Base-by-base conservation (phyloP, 2,888 invertebrate species). In the Lochmaea capreae region DNA sequence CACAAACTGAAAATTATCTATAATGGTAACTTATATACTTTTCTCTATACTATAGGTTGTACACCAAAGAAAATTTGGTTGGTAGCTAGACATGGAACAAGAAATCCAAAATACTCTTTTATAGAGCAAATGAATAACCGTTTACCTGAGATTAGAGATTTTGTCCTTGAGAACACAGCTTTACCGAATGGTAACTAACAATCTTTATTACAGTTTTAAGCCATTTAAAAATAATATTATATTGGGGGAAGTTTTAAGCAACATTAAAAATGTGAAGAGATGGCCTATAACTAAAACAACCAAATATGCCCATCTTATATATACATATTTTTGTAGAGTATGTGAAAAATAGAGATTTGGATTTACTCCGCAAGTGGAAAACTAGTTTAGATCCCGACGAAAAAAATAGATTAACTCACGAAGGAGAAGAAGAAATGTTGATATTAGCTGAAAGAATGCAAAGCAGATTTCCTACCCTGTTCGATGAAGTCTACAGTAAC, bases 391-490 rank as follows among this genome's bases (percentile, higher is more conserved):
- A 89, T 42, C 79, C 85, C 11, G 87, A 89, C 0, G 87, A 92
- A 74, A 89, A 90, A 61, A 93, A 92, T 83, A 87, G 87, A 78
- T 85, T 96, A 61, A 90, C 93, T 0, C 86, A 88, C n/a, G 95
- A 95, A 85, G 95, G 95, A 0, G 91, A 92, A 83, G 91, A 92
- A 83, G 95, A 96, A 87, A 90, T 95, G 89, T 86, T 92, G 43
- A 88, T 91, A 67, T 86, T 95, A 26, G 95, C 92, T 14, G 92
- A 93, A 84, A 89, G 95, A 81, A 93, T 93, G 89, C 92, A 93
- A 80, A 89, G 90, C 16, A 89, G 95, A 79, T 94, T 94, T 84
- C 93, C 94, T 2, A 84, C 86, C 73, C 83, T 93, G 57, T 88
- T 95, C 57, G 89, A 89, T 57, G 88, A 90, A 73, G 86, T 87